Conservation (phyloP, 2,797 vertebrate genomes). For the Streptopelia turtur region DNA sequence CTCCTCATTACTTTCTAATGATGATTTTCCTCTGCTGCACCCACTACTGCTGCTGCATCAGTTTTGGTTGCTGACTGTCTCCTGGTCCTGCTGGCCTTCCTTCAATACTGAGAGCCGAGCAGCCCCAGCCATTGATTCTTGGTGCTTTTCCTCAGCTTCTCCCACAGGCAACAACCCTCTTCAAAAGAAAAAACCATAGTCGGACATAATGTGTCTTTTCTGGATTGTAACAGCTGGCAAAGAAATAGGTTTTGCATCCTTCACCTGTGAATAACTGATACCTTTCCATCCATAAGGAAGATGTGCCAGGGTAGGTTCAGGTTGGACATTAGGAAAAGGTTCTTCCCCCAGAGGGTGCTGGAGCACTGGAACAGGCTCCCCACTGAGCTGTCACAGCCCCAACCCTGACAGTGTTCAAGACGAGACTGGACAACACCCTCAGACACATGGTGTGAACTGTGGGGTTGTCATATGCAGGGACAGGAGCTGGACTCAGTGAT, state of each 20-base stretch:
- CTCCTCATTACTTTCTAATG: neutral
- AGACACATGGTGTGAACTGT: no score
- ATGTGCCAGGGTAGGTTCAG: no score
- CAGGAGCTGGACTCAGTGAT: no score
- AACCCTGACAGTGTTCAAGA: no score
- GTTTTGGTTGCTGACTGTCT: neutral
- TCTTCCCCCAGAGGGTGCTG: no score
- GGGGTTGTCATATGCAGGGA: no score
- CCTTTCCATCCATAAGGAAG: neutral
- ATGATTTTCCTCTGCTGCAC: neutral
- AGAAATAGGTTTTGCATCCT: neutral
- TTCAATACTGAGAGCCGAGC: rapidly evolving
- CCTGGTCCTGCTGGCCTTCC: neutral
- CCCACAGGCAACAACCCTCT: neutral
- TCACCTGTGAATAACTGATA: neutral
- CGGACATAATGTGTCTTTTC: neutral
- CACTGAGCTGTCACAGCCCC: no score
- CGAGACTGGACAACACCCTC: no score
- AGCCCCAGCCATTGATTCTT: neutral
- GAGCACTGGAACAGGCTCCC: no score
- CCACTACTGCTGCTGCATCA: neutral
- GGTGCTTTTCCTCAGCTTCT: neutral
- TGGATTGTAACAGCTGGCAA: neutral
- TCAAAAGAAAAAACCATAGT: neutral
- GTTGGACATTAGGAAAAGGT: no score